Percentiles rank a stretch among this genome's conserved stretches.
These are phyloP conservation scores for Drosophila pallidifrons DNA, from an alignment of 1,140 invertebrate genomes.

Conservation along the genomic window DNA sequence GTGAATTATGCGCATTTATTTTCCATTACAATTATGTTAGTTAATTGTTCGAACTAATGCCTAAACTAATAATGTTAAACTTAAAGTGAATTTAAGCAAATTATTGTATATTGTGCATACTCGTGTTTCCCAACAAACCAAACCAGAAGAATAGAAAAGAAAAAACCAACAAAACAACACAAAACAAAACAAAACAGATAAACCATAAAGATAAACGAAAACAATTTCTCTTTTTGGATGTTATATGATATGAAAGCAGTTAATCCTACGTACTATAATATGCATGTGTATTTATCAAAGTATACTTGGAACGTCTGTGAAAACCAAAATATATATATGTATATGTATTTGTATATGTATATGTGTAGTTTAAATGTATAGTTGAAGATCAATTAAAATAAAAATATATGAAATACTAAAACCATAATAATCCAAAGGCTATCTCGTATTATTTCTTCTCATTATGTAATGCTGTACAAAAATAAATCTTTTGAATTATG, in stretches of 20 bases:
- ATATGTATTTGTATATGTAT: constrained; percentile 28
- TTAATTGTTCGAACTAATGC: constrained; percentile 63
- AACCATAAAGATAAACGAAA: neutral
- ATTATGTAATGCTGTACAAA: too few species aligned
- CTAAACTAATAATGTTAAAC: constrained; percentile 46
- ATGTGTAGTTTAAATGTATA: constrained; percentile 52
- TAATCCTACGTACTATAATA: constrained; percentile 16
- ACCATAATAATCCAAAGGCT: neutral
- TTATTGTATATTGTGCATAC: constrained; percentile 43
- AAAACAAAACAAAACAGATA: constrained; percentile 9
- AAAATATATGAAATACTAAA: constrained; percentile 27
- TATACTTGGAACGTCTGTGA: constrained; percentile 75
- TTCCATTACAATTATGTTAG: constrained; percentile 47
- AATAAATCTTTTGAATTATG: too few species aligned
- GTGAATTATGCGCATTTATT: constrained; percentile 72
- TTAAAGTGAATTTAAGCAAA: constrained; percentile 48
- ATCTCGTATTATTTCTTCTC: neutral
- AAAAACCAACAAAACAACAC: neutral
- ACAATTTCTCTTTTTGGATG: constrained; percentile 26
- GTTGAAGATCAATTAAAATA: constrained; percentile 69
- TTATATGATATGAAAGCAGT: constrained; percentile 27
- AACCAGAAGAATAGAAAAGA: neutral
- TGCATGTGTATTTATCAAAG: constrained; percentile 60
- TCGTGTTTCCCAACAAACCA: constrained; percentile 26
- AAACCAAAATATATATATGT: constrained; percentile 60